Base-by-base conservation (phyloP, 2,797 vertebrate genomes). In the Euthynnus affinis region DNA sequence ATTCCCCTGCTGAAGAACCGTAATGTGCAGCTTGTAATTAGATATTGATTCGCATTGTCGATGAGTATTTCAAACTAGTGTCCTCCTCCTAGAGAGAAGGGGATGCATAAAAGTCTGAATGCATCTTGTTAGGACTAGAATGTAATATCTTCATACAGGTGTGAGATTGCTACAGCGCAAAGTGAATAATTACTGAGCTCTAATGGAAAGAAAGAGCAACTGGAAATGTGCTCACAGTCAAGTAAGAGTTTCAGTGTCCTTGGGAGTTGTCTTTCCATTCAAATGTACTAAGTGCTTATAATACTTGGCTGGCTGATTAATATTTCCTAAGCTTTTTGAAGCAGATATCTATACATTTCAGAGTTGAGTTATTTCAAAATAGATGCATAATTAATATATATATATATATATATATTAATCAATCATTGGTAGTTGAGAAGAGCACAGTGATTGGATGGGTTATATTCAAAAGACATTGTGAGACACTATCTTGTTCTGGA, bases 21-120 rank as follows among this genome's bases (percentile, higher is more conserved):
- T 89, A 93, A 95, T 94, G 91, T 90, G 89, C 74, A 59, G 83
- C 81, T 92, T 88, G 94, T 96, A 97, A 98, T 97, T 96, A 96
- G 93, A 93, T 97, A 97, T 97, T 86, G 96, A 97, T 96, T 96
- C 61, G 79, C 60, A 88, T 76, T 95, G 93, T 95, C 95, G 83
- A 92, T 96, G 92, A 85, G 88, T 92, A 93, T 96, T 92, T 85
- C 68, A 84, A 90, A 88, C 74, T 79, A 46, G 51, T 68, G 68
- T 94, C 89, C 78, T 94, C 92, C 86, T 91, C 82, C 37, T 5
- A 17, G 66, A 78, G 76, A 79, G 69, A 84, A 77, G 84, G 83
- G 86, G 91, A 92, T 85, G 85, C 73, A 90, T 89, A 76, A 88
- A 91, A 82, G 87, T 94, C 92, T 92, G 82, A 95, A 93, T 88